Conservation (phyloP, 1,140 invertebrate species). For the Megathymus violae region DNA sequence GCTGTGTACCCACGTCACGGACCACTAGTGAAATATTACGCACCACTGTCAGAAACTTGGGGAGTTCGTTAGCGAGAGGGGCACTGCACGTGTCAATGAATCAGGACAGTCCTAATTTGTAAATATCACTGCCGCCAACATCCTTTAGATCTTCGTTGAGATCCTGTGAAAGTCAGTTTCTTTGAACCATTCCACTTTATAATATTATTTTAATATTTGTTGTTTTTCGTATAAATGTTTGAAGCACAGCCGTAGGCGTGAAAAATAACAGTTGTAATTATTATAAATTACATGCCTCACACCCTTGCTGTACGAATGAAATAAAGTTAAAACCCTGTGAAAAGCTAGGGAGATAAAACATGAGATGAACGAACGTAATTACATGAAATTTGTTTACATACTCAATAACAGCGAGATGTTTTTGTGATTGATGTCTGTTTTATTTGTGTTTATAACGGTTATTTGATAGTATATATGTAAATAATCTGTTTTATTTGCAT, state of each 20-base stretch:
- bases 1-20: constrained; percentile 22
- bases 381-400: constrained; percentile 14
- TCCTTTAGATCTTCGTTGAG: no score
- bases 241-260: no score
- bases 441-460: no score
- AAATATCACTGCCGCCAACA: no score
- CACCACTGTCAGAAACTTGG: constrained; percentile 26
- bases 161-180: no score
- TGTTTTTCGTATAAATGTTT: no score
- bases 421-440: background rate
- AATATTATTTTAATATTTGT: no score
- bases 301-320: constrained; percentile 12
- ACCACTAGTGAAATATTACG: constrained; percentile 28
- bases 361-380: constrained; percentile 23
- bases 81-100: background rate
- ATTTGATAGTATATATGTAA: no score
- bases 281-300: background rate
- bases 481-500: no score
- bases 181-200: no score
- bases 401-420: background rate
- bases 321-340: constrained; percentile 14
- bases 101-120: background rate
- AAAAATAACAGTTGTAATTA: background rate
- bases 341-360: background rate
- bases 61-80: constrained; percentile 20